Base-by-base conservation (phyloP, 2,888 invertebrate species). In the Campaea margaritaria region DNA sequence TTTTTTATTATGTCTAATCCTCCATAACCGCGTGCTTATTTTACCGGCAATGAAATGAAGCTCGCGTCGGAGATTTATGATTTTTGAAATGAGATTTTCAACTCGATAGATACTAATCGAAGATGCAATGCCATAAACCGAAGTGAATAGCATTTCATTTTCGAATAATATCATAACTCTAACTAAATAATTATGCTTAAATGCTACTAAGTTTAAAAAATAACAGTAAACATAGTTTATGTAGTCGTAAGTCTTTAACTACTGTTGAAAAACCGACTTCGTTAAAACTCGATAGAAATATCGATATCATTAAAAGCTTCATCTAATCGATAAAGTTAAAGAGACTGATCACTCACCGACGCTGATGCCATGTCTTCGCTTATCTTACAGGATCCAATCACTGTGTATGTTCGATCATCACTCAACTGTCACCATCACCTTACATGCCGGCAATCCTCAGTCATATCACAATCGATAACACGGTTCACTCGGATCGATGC, bases 371-470 rank as follows among this genome's bases (percentile, higher is more conserved):
- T 91, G 74, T 82, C 79, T 79, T 82, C 83, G 75, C 77, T 82
- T 82, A 82, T 86, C 79, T 72, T 70, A 75, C 68, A 79, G 70
- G 72, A 79, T 76, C 82, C 77, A 77, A 79, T 82, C 88, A 87
- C 85, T 78, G 63, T 79, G 78, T 87, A 78, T 83, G 75, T 81
- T 81, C 79, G 79, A 82, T 82, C 89, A 88, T 91, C 91, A 91
- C 91, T 84, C 72, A 86, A 90, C 83, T 86, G 86, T 84, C 76
- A 77, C 75, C 70, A 74, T 82, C 82, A 83, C 84, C 75, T 78
- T 68, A 79, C 81, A 82, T 79, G 72, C 76, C 78, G 73, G 65
- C 71, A 80, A 81, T 84, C 83, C 78, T 21, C 5, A 75, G 69
- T 78, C 75, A 76, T 81, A 47, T 51, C 55, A 61, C 51, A 46